phyloP scores from a whole-genome alignment of 2,113 vertebrate genomes.

The Tylochromis polylepis region DNA sequence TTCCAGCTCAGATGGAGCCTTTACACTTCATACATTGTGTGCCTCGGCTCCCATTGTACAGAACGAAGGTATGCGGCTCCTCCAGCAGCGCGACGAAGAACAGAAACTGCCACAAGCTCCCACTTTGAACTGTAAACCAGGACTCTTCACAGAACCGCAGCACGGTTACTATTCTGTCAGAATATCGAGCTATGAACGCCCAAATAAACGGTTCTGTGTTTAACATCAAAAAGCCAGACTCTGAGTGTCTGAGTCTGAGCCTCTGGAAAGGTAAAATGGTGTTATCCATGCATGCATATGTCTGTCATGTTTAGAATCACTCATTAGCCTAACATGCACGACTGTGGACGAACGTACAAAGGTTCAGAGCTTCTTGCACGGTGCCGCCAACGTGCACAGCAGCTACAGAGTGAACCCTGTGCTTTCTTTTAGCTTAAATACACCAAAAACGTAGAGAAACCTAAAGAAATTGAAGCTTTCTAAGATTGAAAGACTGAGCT shows the following conservation, averaged over 20 bases:
- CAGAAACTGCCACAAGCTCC: not conserved
- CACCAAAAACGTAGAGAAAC: not conserved
- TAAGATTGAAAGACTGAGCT: not conserved
- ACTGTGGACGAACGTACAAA: fast-evolving
- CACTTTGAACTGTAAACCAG: not conserved
- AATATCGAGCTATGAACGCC: not conserved
- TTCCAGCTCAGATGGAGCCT: conserved; percentile 17
- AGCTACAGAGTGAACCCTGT: not conserved
- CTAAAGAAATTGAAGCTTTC: not conserved
- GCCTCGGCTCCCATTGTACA: not conserved
- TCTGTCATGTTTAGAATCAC: not conserved
- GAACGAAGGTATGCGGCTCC: not conserved
- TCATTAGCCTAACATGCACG: not conserved
- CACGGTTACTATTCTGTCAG: not conserved
- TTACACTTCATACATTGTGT: conserved; percentile 19
- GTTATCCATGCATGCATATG: not conserved
- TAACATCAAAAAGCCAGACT: not conserved
- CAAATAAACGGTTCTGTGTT: not conserved
- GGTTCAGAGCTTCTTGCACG: not conserved
- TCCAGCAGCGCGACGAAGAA: not conserved
- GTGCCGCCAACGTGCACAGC: not conserved
- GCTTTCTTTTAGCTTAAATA: not conserved
- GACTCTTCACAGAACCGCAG: not conserved
- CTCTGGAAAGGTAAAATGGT: no score
- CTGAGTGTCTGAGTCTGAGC: not conserved